Evolutionary conservation across 2,113 vertebrate genomes (phyloP).

Genomic region (Chaenocephalus aceratus): DNA sequence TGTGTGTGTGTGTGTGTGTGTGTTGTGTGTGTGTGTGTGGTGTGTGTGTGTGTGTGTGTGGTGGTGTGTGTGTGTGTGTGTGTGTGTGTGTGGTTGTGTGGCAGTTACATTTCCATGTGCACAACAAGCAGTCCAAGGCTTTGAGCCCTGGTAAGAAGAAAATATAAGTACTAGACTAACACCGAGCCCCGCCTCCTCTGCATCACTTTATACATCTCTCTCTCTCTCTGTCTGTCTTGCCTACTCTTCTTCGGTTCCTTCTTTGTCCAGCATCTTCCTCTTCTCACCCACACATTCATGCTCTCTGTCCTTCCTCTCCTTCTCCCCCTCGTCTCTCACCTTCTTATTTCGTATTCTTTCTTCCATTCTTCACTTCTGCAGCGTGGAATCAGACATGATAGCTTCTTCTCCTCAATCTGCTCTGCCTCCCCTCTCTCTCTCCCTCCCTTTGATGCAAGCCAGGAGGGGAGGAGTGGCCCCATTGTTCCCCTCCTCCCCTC

Average conservation of each 20-base stretch:
- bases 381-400: not conserved
- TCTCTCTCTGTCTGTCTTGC: conserved; percentile 9
- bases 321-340: conserved; percentile 14
- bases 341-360: not conserved
- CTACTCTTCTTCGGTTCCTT: conserved; percentile 26
- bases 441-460: not conserved
- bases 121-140: conserved; percentile 34
- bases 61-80: too few relatives aligned
- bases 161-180: conserved; percentile 7
- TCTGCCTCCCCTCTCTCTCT: not conserved
- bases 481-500: conserved; percentile 28
- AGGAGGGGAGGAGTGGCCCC: conserved; percentile 28
- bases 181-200: not conserved
- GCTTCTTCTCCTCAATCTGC: not conserved
- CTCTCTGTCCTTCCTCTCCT: not conserved
- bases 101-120: not conserved
- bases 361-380: conserved; percentile 1
- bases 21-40: too few relatives aligned
- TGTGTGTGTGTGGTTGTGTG: too few relatives aligned
- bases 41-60: not conserved
- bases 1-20: too few relatives aligned
- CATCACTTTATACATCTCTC: conserved; percentile 29
- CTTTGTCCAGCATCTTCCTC: conserved; percentile 49
- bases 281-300: conserved; percentile 11
- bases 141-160: conserved; percentile 40